A percentile compares a stretch with the other conserved stretches of the same genome.
Conservation (phyloP, 1,140 invertebrate genomes). For the Episyrphus balteatus region DNA sequence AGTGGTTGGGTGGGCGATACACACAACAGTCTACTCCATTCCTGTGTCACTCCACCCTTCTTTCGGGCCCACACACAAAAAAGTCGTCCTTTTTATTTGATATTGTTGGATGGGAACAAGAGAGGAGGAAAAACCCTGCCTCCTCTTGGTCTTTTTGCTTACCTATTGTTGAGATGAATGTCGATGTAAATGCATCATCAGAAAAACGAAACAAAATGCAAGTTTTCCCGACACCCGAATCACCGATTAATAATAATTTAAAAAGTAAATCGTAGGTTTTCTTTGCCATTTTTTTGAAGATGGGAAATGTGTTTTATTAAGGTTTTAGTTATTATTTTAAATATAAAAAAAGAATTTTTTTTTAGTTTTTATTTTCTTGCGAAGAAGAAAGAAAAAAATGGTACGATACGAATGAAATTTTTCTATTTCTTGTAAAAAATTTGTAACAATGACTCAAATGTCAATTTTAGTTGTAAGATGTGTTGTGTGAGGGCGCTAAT, state of each 20-base stretch:
- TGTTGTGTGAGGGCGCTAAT: no score
- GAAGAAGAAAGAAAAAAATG: no score
- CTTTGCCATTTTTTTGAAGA: constrained; percentile 62
- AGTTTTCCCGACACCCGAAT: constrained; percentile 97
- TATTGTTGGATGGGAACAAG: background rate
- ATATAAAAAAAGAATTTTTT: no score
- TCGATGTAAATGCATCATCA: constrained; percentile 96
- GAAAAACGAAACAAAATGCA: constrained; percentile 97
- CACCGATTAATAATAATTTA: constrained; percentile 94
- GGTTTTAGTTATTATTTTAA: no score
- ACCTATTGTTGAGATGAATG: constrained; percentile 98
- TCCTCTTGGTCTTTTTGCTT: constrained; percentile 31
- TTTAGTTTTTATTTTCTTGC: no score
- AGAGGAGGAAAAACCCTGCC: background rate
- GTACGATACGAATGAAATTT: background rate
- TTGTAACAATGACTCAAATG: background rate
- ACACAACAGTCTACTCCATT: background rate
- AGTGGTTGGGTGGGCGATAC: no score
- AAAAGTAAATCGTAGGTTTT: constrained; percentile 98
- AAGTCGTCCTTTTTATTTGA: background rate
- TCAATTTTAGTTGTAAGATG: background rate
- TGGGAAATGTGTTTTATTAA: no score
- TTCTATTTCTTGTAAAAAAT: background rate
- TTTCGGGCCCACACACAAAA: no score
- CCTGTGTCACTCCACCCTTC: background rate